Conservation (phyloP, 1,140 invertebrate species). For the Drosophila baimaii region DNA sequence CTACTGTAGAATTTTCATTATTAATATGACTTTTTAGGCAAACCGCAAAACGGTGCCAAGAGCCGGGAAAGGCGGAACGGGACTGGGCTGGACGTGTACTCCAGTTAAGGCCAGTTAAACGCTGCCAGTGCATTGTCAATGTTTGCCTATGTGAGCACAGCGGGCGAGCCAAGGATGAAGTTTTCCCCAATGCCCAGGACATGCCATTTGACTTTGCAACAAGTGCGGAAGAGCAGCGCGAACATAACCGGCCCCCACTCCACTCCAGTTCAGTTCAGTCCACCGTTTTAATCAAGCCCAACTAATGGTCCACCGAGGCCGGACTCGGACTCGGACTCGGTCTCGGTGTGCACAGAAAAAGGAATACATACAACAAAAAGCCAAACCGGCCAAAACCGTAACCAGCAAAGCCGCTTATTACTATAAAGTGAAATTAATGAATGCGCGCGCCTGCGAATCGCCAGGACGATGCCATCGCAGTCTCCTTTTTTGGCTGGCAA, state of each 20-base stretch:
- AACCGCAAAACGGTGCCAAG: conserved; percentile 66
- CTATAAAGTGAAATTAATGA: conserved; percentile 83
- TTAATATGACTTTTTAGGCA: conserved; percentile 81
- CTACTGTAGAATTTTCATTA: conserved; percentile 81
- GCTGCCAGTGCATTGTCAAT: conserved; percentile 77
- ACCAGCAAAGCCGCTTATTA: conserved; percentile 81
- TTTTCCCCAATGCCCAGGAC: conserved; percentile 50
- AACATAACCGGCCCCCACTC: conserved; percentile 3
- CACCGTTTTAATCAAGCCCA: conserved; percentile 75
- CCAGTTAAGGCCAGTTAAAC: conserved; percentile 72
- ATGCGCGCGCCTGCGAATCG: conserved; percentile 33
- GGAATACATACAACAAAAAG: conserved; percentile 4
- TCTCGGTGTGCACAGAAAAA: neutral
- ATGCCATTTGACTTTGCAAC: conserved; percentile 80
- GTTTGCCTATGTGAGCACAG: conserved; percentile 62
- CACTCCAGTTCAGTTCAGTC: conserved; percentile 28
- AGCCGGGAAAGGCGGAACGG: conserved; percentile 23
- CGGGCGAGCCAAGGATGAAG: conserved; percentile 70
- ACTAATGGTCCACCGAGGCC: conserved; percentile 65
- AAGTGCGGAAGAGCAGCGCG: conserved; percentile 52
- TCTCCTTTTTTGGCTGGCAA: conserved; percentile 65
- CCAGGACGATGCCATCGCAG: conserved; percentile 45
- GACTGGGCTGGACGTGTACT: neutral
- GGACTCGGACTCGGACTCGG: conserved; percentile 1
- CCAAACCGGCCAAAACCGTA: conserved; percentile 56